Conservation (phyloP, 1,140 invertebrate genomes). For the Panagrolaimus sp. region DNA sequence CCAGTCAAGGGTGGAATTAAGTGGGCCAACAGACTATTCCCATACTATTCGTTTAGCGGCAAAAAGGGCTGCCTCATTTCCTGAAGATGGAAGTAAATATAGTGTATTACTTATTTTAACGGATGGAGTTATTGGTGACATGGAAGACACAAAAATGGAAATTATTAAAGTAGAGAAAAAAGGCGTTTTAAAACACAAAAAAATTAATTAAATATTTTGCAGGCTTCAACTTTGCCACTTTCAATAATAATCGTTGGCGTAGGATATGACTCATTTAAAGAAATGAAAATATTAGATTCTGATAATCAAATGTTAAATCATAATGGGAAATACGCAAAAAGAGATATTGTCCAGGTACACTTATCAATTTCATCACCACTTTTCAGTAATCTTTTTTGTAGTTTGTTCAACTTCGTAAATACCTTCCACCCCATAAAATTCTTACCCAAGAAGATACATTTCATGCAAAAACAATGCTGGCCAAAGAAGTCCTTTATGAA, state of each 20-base stretch:
- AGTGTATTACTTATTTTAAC: constrained; percentile 65
- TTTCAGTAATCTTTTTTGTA: constrained; percentile 17
- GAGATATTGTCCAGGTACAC: constrained; percentile 39
- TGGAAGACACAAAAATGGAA: constrained; percentile 65
- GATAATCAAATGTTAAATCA: constrained; percentile 31
- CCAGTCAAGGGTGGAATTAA: constrained; percentile 64
- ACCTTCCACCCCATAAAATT: constrained; percentile 42
- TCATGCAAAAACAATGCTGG: constrained; percentile 39
- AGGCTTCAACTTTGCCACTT: constrained; percentile 41
- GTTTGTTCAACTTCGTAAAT: constrained; percentile 53
- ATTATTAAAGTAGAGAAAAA: constrained; percentile 62
- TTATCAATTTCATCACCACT: neutral
- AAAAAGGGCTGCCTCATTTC: constrained; percentile 57
- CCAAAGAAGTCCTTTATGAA: constrained; percentile 49
- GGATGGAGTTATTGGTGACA: constrained; percentile 68
- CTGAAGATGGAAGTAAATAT: constrained; percentile 60
- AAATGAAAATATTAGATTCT: constrained; percentile 47
- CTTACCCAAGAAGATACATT: constrained; percentile 39
- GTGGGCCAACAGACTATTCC: constrained; percentile 68
- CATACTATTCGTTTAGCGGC: constrained; percentile 66
- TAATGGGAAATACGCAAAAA: constrained; percentile 41
- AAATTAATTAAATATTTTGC: neutral
- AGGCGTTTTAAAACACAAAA: constrained; percentile 29
- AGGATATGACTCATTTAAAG: constrained; percentile 51
- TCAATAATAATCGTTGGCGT: constrained; percentile 51